Percentiles rank a stretch among this genome's conserved stretches.
phyloP scores from a whole-genome alignment of 1,140 invertebrate species.

The Dufourea novaeangliae region DNA sequence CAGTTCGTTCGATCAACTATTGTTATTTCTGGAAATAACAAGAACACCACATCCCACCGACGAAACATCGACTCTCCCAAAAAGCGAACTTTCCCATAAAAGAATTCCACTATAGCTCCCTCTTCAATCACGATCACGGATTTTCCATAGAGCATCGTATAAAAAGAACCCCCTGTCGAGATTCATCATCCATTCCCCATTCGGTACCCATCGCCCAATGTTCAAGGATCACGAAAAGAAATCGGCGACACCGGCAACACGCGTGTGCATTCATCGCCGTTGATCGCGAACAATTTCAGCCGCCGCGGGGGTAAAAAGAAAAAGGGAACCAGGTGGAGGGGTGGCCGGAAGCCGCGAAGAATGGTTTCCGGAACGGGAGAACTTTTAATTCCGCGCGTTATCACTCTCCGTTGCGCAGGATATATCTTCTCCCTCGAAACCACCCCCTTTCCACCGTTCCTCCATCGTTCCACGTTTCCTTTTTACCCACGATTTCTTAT shows the following conservation, averaged over 20 bases:
- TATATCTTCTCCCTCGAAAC: slow-evolving; percentile 57
- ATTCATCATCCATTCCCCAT: no score
- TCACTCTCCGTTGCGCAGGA: slow-evolving; percentile 42
- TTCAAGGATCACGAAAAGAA: background rate
- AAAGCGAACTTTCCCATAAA: no score
- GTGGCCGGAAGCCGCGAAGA: slow-evolving; percentile 8
- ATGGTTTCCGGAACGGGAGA: slow-evolving; percentile 44
- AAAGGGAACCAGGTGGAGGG: background rate
- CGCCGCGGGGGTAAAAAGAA: background rate
- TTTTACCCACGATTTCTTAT: slow-evolving; percentile 10
- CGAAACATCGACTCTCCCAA: no score
- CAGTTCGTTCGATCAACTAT: no score
- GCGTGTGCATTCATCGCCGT: background rate
- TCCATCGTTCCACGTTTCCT: background rate
- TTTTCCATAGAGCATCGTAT: no score
- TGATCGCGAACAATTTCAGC: background rate
- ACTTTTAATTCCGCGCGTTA: slow-evolving; percentile 66
- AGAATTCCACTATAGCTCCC: no score
- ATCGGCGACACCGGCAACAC: background rate
- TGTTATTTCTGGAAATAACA: no score
- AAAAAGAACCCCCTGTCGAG: no score
- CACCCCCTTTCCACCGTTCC: background rate
- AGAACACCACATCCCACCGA: no score
- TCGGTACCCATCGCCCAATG: background rate
- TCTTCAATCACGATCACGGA: background rate